Base-by-base conservation (phyloP, 2,888 invertebrate species). In the Rhagonycha fulva region DNA sequence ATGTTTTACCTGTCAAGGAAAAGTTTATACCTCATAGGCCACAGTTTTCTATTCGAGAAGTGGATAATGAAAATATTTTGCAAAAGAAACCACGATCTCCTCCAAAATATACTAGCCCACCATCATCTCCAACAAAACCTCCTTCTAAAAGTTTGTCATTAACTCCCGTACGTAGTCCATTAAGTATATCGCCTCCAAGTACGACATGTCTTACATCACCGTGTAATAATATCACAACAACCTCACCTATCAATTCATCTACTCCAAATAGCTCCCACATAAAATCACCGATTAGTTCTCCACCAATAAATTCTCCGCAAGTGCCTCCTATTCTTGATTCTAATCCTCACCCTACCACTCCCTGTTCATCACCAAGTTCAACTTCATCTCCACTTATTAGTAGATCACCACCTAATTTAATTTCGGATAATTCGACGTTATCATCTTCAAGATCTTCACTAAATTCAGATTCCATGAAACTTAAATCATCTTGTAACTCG, bases 1-100 rank as follows among this genome's bases (percentile, higher is more conserved):
- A 91, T 83, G 90, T 91, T 11, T 84, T 91, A 76, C 91, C 91
- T n/a, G 86, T 90, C 76, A 90, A 90, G 68, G 91, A 88, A 4
- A 91, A 91, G 83, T 80, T 87, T 66, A 80, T 86, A 63, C 83
- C 83, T 70, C 84, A 86, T 61, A 83, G 87, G 83, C 84, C 86
- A 78, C 85, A 84, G 71, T 84, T 85, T 74, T 70, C 80, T 4
- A 82, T 82, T 74, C 81, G 86, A 73, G 85, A 76, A 23, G 73
- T 79, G 14, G 83, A 84, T 47, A n/a, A 1, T 23, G 79, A 79
- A 62, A 81, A 82, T 71, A 81, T 68, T 66, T 80, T 77, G 19
- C 80, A 79, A 60, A 84, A 81, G 76, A 78, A 71, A 32, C 79
- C 80, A 9, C 80, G 80, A 24, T 84, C 85, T 30, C 85, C 86